These are phyloP conservation scores for Chlorops oryzae DNA, from an alignment of 1,140 invertebrate genomes.

Conservation along the genomic window DNA sequence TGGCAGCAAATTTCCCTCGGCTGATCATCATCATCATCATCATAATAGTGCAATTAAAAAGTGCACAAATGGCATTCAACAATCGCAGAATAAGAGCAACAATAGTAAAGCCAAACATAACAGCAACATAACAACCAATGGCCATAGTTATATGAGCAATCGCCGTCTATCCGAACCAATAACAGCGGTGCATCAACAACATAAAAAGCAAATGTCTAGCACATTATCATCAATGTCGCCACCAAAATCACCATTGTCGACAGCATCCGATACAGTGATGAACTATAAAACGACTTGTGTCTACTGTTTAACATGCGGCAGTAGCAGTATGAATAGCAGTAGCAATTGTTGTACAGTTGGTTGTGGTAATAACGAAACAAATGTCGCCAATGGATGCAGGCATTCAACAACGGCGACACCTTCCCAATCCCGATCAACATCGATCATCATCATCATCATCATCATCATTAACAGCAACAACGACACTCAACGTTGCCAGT, in stretches of 20 bases:
- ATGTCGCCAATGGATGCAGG: conserved; percentile 6
- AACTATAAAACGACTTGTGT: conserved; percentile 9
- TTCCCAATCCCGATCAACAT: no score
- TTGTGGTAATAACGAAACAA: no score
- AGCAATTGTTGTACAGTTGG: no score
- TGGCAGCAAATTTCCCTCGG: no score
- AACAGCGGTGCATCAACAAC: conserved; percentile 28
- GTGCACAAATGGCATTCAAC: conserved; percentile 18
- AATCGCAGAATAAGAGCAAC: conserved; percentile 13
- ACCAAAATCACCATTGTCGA: no score
- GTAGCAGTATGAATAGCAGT: no score
- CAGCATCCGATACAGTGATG: background rate
- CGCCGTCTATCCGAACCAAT: conserved; percentile 33
- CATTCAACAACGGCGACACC: conserved; percentile 9
- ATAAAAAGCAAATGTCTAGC: no score
- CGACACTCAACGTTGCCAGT: background rate
- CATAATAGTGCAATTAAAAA: conserved; percentile 5
- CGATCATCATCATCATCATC: no score
- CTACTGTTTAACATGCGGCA: conserved; percentile 8
- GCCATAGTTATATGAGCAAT: conserved; percentile 37
- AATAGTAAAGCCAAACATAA: conserved; percentile 21
- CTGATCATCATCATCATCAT: conserved; percentile 5
- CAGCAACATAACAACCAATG: conserved; percentile 26
- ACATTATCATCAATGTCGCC: no score
- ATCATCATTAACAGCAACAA: background rate